These are phyloP conservation scores for Vulpes vulpes DNA, from an alignment of 2,113 vertebrate genomes.

Conservation along the genomic window DNA sequence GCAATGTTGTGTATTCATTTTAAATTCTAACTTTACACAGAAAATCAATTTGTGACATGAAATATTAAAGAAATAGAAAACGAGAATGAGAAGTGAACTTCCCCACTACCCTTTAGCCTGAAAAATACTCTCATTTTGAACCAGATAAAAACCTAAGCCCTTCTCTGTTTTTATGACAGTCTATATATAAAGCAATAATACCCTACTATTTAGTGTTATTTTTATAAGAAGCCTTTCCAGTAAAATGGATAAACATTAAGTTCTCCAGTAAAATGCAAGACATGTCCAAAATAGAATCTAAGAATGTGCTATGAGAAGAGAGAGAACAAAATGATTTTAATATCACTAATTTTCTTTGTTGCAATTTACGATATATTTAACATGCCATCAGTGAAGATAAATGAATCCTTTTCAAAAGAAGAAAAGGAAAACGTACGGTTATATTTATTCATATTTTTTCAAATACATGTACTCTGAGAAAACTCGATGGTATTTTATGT, in stretches of 20 bases:
- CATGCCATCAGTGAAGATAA: neutral
- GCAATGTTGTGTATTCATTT: neutral
- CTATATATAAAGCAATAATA: neutral
- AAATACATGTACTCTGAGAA: neutral
- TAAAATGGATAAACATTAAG: neutral
- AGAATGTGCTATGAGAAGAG: neutral
- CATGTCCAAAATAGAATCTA: neutral
- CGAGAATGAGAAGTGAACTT: neutral
- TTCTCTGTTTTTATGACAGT: neutral
- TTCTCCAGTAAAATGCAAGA: constrained; percentile 5
- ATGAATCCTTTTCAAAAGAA: constrained; percentile 3
- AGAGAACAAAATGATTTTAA: neutral
- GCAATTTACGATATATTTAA: constrained; percentile 1
- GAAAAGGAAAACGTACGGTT: neutral
- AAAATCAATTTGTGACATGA: neutral
- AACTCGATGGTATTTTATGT: constrained; percentile 2
- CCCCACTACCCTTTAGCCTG: neutral
- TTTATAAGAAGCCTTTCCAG: neutral
- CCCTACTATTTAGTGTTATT: neutral
- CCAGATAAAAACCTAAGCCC: neutral
- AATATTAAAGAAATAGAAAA: constrained; percentile 5
- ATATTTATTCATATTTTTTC: constrained; percentile 2
- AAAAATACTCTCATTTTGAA: constrained; percentile 17
- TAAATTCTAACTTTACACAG: neutral
- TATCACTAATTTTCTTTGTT: constrained; percentile 29